A percentile compares a stretch with the other conserved stretches of the same genome.
Evolutionary conservation across 2,113 vertebrate genomes (phyloP).

Genomic region (Erythrolamprus reginae): DNA sequence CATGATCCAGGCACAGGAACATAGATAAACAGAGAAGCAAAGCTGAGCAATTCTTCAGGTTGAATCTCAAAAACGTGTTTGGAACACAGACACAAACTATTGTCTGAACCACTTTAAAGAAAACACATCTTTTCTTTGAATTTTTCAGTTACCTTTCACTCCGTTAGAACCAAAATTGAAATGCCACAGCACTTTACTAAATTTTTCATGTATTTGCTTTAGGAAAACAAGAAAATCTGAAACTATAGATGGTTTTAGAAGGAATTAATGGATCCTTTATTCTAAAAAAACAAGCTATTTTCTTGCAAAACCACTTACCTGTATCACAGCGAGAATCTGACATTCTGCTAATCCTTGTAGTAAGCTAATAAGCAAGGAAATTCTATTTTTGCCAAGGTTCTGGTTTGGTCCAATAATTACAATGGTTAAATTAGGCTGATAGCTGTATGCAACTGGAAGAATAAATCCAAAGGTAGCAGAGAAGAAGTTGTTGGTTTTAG

Average conservation of each 20-base stretch:
- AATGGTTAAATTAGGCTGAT: slow-evolving; percentile 77
- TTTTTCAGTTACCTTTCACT: not conserved
- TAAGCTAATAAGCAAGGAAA: slow-evolving; percentile 75
- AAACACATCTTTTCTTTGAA: not conserved
- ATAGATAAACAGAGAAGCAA: not conserved
- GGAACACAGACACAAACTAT: not conserved
- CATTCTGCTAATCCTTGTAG: slow-evolving; percentile 77
- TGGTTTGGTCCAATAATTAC: slow-evolving; percentile 64
- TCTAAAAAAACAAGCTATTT: not conserved
- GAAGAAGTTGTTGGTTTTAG: slow-evolving; percentile 68
- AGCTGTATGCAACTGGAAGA: slow-evolving; percentile 85
- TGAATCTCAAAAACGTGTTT: not conserved
- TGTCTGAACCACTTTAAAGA: not conserved
- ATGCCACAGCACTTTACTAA: not conserved
- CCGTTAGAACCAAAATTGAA: not conserved
- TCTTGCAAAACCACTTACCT: slow-evolving; percentile 59
- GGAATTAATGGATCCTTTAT: not conserved
- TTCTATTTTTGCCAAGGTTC: slow-evolving; percentile 53
- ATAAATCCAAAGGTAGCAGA: slow-evolving; percentile 74
- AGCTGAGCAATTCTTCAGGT: not conserved
- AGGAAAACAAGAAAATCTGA: not conserved
- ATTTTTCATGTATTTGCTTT: not conserved
- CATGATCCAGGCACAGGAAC: not conserved
- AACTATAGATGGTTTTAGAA: not conserved
- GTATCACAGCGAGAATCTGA: slow-evolving; percentile 73